Base-by-base conservation (phyloP, 2,888 invertebrate genomes). In the Catotricha subobsoleta region DNA sequence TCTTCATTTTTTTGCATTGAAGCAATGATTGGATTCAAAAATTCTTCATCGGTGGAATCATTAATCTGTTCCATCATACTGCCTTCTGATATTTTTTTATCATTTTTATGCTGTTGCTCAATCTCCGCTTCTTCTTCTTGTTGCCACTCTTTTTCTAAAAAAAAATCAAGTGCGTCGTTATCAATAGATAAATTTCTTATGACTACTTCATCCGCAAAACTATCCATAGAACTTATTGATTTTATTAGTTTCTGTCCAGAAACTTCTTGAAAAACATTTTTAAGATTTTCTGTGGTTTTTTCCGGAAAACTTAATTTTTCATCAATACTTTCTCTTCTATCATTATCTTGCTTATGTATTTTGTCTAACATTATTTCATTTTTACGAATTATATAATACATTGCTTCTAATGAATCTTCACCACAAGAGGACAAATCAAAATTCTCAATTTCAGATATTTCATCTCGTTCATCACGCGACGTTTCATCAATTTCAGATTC, bases 301-400 rank as follows among this genome's bases (percentile, higher is more conserved):
- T 40, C 34, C 25, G 33, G 40, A 18, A 40, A 40, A 25, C n/a
- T 30, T 5, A 28, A 30, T 20, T 40, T 39, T 16, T 21, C 28
- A 37, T 40, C 33, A 16, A 27, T 38, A 21, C 40, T n/a, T 34
- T 39, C 33, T 13, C 10, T 21, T 29, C 19, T 25, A 10, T n/a
- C 20, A 40, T 23, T 25, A 2, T 16, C 18, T 12, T 49, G 47
- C 3, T 54, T 47, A 16, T 55, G 50, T 54, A 58, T 55, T 44
- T 52, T 52, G 36, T 54, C 52, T 35, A 56, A 49, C 2, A 50
- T 44, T 15, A 51, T 47, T 28, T 59, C 59, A 18, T 57, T 47
- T 42, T 53, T 52, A 6, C 47, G 48, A 18, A 57, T 40, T 27
- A 56, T 57, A 1, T 49, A 49, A 1, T 55, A 49, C 35, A 53